Evolutionary conservation across 2,888 invertebrate genomes (phyloP), one percentile per base, ranked within the genome.

Genomic region (Amiota communis): DNA sequence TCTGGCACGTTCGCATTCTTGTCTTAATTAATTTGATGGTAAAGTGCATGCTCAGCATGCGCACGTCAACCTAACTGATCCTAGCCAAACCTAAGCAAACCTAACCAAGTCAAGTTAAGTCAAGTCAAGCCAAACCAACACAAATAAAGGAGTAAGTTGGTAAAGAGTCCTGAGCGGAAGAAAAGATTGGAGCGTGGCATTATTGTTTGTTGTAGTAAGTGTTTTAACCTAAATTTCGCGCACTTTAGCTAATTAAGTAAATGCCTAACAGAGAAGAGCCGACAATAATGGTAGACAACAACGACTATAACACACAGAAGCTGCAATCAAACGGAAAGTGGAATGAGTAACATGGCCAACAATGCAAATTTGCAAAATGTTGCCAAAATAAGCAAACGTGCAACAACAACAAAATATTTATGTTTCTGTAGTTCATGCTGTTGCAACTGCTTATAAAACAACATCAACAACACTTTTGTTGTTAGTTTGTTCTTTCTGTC

Each of bases 1-100:
- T 72, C 74, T 77, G 70, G 72, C 74, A 71, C 72, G 74, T 74
- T 75, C 78, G 73, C 79, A 72, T 76, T 79, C 75, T 77, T 70
- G 79, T 74, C 84, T 84, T 81, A 84, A 82, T 85, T 85, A 83
- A 84, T 85, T 82, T 82, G 77, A 82, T 81, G 82, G 71, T 80
- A 84, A 84, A 80, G 79, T 81, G 80, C 79, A 80, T 73, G 63
- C 53, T 53, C 67, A 68, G 67, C 67, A n/a, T 59, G 59, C 17
- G 59, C 59, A 17, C 59, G 20, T 51, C 59, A 59, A 11, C 59
- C 36, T 36, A 36, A 36, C 36, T 6, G 36, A 36, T 36, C 3
- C 36, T 36, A 59, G 12, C 59, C 59, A 59, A 59, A 17, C 17
- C 57, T 10, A 57, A 59, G 59, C 15, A 36, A 36, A 36, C 36